Evolutionary conservation across 2,113 vertebrate species (phyloP), one percentile per base, ranked within the genome.

Genomic region (Malurus alboscapulatus): DNA sequence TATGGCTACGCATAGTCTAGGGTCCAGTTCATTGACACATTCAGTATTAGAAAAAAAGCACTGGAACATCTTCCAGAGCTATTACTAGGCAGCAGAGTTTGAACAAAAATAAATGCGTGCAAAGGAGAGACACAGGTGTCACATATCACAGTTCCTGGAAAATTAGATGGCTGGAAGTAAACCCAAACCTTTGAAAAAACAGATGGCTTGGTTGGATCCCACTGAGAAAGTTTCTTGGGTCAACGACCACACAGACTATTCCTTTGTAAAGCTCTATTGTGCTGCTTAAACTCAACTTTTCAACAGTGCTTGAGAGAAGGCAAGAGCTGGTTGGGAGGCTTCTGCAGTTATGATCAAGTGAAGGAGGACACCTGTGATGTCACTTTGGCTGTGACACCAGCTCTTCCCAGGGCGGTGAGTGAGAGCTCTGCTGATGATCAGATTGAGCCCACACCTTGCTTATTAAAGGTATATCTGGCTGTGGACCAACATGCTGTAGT

Each of bases 1-100:
- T 44, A 74, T 0, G 0, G 13, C 18, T 68, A 13, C 13, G 48
- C 6, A 5, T 6, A 3, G 18, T 55, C 36, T 48, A 72, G 10
- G 14, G 27, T 47, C 12, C 57, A 63, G 45, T 29, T 45, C 53
- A 53, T 7, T 38, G 45, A 24, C 32, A 58, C 3, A 5, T 48
- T 13, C 5, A 29, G 7, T 13, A n/a, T 27, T 14, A 54, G 77
- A 85, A 83, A 88, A 36, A 29, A 75, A 38, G 13, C 1, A 3
- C 29, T 51, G 42, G 7, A 80, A 45, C 10, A 66, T 5, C 7
- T 16, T 61, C 29, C 16, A 63, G 9, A 8, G 26, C 3, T 75
- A 13, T 36, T 84, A 15, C 38, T 79, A 57, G n/a, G 30, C 7
- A 82, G 10, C 3, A 34, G 16, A 29, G 1, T 55, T 66, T 42